Base-by-base conservation (phyloP, 2,888 invertebrate species). In the Zygothrica quintamaculata region DNA sequence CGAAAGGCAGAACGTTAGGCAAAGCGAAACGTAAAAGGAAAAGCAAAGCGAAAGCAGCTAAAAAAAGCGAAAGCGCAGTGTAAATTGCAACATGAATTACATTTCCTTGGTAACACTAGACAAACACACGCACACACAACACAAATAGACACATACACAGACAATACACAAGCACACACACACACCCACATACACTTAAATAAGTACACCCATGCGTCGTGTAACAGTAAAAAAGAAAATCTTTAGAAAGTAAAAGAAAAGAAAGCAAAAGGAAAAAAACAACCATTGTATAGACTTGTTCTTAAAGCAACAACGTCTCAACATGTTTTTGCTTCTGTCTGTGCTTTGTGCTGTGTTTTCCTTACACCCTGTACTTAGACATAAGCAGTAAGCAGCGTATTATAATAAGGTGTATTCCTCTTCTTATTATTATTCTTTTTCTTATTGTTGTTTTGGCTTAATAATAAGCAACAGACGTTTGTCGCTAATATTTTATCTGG, bases 1-100 rank as follows among this genome's bases (percentile, higher is more conserved):
- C 31, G 9, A 43, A 61, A 31, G 11, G 13, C n/a, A 6, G 43
- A 34, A 29, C n/a, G 44, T 42, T 25, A 33, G 26, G 18, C 9
- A 47, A 53, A 13, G 39, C 7, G 9, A 26, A 15, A 8, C 40
- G 42, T 37, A 11, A 26, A 36, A 13, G 31, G 55, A 7, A 48
- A 57, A 34, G 13, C 25, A 43, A 48, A 65, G 51, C 12, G 42
- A 43, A 50, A 52, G 40, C 22, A 26, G 55, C 16, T 48, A 39
- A 37, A 47, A 67, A 22, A 69, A 40, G 61, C 48, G 75, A 86
- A 86, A 73, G 62, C 73, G 79, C 80, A 69, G 69, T 60, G 61
- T 55, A 76, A 84, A 80, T 84, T 80, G 80, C 87, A 80, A 76
- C 64, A 69, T 80, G 80, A 86, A 84, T 86, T 67, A 70, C 79